These are phyloP conservation scores for Cecidostiba fungosa DNA, from an alignment of 2,888 invertebrate genomes.

Conservation along the genomic window DNA sequence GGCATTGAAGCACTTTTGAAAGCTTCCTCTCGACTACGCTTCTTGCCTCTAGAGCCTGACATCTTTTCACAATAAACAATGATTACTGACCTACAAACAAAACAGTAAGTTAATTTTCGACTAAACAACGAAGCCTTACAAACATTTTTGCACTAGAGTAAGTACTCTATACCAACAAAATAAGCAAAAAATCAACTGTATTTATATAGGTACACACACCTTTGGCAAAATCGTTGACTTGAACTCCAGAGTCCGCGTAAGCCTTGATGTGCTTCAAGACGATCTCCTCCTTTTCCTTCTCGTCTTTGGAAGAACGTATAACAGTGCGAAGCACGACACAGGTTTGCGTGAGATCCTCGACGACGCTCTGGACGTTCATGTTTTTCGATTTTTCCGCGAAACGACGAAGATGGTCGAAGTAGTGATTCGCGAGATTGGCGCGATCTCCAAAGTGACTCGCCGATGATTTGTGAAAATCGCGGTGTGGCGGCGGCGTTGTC, in stretches of 20 bases:
- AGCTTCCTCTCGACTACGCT: conserved; percentile 33
- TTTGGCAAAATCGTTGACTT: conserved; percentile 75
- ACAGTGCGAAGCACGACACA: conserved; percentile 83
- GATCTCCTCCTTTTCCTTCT: conserved; percentile 81
- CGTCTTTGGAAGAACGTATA: conserved; percentile 76
- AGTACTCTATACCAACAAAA: background rate
- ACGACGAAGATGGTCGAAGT: background rate
- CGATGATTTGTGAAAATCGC: conserved; percentile 50
- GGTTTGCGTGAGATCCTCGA: conserved; percentile 79
- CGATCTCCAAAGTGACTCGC: conserved; percentile 25
- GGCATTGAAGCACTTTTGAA: conserved; percentile 20
- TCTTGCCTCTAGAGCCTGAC: conserved; percentile 42
- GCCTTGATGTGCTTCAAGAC: conserved; percentile 83
- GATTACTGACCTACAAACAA: conserved; percentile 51
- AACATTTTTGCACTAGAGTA: background rate
- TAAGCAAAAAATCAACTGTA: conserved; percentile 19
- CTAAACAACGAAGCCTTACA: background rate
- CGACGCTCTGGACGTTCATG: conserved; percentile 73
- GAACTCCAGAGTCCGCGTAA: conserved; percentile 69
- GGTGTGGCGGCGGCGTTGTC: conserved; percentile 47
- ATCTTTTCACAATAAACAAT: conserved; percentile 28
- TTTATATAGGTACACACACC: conserved; percentile 67
- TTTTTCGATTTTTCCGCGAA: conserved; percentile 62
- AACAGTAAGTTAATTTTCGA: background rate
- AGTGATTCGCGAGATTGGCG: background rate